These are phyloP conservation scores for Steinernema khuongi DNA, from an alignment of 1,140 invertebrate genomes.

Conservation along the genomic window DNA sequence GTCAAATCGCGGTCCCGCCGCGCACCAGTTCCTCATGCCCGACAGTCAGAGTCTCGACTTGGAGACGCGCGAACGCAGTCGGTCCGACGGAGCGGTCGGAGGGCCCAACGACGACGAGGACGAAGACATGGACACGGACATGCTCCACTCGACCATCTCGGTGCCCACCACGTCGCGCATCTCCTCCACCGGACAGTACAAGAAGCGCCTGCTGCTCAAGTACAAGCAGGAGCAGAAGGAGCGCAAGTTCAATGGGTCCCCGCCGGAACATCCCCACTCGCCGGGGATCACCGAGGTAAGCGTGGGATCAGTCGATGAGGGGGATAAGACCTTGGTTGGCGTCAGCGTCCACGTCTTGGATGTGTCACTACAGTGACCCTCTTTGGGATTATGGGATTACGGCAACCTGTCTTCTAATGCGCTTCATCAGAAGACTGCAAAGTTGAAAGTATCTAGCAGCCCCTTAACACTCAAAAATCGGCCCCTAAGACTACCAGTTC, in stretches of 20 bases:
- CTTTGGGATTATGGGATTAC: too few relatives aligned
- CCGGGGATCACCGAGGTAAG: slow-evolving; percentile 24
- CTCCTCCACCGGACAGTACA: slow-evolving; percentile 43
- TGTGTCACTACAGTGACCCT: too few relatives aligned
- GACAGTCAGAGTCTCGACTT: slow-evolving; percentile 12
- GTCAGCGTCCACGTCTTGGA: too few relatives aligned
- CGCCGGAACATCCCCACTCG: slow-evolving; percentile 27
- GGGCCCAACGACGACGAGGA: slow-evolving; percentile 17
- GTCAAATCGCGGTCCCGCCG: slow-evolving; percentile 41
- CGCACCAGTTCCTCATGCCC: slow-evolving; percentile 31
- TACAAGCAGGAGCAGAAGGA: slow-evolving; percentile 44
- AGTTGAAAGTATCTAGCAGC: too few relatives aligned
- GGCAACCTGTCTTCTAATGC: too few relatives aligned
- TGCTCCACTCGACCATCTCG: slow-evolving; percentile 51
- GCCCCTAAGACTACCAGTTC: too few relatives aligned
- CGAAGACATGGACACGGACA: slow-evolving; percentile 39
- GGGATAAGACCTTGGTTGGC: not conserved
- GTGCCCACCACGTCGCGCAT: slow-evolving; percentile 36
- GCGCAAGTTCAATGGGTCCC: not conserved
- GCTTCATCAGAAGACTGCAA: too few relatives aligned
- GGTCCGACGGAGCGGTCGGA: slow-evolving; percentile 53
- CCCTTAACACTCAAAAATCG: too few relatives aligned
- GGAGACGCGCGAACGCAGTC: slow-evolving; percentile 45
- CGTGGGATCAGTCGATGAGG: not conserved
- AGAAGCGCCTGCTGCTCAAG: slow-evolving; percentile 49